Conservation (phyloP, 1,140 invertebrate species). For the Hestina assimilis region DNA sequence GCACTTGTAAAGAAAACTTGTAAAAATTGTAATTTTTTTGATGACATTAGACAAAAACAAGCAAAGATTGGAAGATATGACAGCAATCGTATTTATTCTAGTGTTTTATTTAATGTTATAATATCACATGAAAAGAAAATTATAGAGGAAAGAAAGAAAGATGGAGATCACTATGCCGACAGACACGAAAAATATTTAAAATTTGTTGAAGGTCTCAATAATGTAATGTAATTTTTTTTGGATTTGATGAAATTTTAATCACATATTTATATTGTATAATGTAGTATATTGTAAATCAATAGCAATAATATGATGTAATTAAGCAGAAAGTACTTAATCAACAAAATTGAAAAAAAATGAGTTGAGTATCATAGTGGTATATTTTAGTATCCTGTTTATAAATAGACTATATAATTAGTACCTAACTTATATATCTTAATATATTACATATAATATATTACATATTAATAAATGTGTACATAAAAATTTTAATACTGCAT, state of each 20-base stretch:
- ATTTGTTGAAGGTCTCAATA: conserved; percentile 62
- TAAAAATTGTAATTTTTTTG: conserved; percentile 47
- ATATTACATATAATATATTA: too few relatives aligned
- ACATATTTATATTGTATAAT: background rate
- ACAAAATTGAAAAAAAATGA: too few relatives aligned
- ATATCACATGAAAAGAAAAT: conserved; percentile 63
- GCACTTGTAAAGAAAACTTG: conserved; percentile 50
- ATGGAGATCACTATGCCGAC: conserved; percentile 61
- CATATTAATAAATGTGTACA: too few relatives aligned
- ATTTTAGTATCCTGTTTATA: background rate
- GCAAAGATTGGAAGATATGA: conserved; percentile 66
- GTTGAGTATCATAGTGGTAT: background rate
- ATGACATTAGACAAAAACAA: conserved; percentile 56
- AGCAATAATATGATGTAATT: too few relatives aligned
- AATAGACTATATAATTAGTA: background rate
- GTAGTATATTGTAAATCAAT: background rate
- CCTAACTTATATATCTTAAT: too few relatives aligned
- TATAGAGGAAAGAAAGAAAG: conserved; percentile 53
- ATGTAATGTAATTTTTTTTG: conserved; percentile 42
- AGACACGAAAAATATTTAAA: conserved; percentile 73
- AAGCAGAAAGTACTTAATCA: too few relatives aligned
- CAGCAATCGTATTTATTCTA: conserved; percentile 58
- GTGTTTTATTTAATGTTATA: conserved; percentile 61
- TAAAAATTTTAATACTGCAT: too few relatives aligned
- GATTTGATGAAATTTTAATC: conserved; percentile 21